Base-by-base conservation (phyloP, 2,113 vertebrate genomes). In the Ammodytes dubius region DNA sequence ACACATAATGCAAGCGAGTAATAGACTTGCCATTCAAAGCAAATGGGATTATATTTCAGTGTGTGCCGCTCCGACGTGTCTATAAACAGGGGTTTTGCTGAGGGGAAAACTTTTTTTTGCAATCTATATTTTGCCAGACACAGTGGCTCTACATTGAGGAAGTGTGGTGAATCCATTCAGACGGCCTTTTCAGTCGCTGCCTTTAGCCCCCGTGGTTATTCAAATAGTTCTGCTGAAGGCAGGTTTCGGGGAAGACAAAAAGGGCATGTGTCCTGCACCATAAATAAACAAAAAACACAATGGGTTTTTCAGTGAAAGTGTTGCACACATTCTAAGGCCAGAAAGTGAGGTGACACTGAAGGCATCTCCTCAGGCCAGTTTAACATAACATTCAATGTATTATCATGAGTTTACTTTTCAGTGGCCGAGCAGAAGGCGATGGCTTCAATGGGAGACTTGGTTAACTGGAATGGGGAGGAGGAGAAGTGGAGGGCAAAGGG, bases 1-100 rank as follows among this genome's bases (percentile, higher is more conserved):
- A 89, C 91, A 87, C 83, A 91, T 92, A 93, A 91, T 91, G 88
- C 86, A 87, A 78, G 56, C 70, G 77, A 89, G 88, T 85, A 84
- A 90, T 88, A 88, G 86, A 86, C 88, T 89, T 92, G 84, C 86
- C 85, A 89, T 92, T 91, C 92, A 91, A 84, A 86, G 81, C 70
- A 91, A 91, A 92, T 92, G 87, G 87, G 89, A 90, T 92, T 89
- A 93, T 87, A 88, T 91, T 87, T 91, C 84, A 88, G 90, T 79
- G 82, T 88, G 82, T 35, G 75, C 82, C 4, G 71, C 67, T 74
- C 74, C 77, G 86, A 80, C 83, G 76, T 82, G 70, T 88, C 83
- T 75, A 83, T 73, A 84, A 84, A 87, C 80, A 75, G 54, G 66
- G 46, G 63, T 89, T 79, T 72, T 70, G 87, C 77, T 82, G 59